Conservation (phyloP, 2,113 vertebrate genomes). For the Perccottus glenii region DNA sequence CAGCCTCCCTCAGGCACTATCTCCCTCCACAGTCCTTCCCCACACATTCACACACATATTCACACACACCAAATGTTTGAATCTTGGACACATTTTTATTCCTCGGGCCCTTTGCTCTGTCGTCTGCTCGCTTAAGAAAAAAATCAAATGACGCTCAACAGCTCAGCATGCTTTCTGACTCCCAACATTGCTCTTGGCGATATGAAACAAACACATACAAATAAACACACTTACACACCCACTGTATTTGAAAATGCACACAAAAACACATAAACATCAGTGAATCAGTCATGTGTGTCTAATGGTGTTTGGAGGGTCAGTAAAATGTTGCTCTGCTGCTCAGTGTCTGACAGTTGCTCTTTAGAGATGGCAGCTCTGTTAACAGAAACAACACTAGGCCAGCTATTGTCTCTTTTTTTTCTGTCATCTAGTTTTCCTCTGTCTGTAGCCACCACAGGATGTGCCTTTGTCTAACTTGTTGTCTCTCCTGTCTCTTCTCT, state of each 20-base stretch:
- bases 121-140: constrained; percentile 30
- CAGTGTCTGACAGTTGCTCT: constrained; percentile 64
- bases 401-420: constrained; percentile 26
- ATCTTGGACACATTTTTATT: constrained; percentile 58
- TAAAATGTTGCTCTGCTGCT: constrained; percentile 6
- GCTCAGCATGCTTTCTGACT: constrained; percentile 34
- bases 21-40: constrained; percentile 15
- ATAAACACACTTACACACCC: constrained; percentile 20
- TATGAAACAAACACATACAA: constrained; percentile 20
- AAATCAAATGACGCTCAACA: constrained; percentile 39
- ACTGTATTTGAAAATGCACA: constrained; percentile 17
- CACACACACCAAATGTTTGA: constrained; percentile 44
- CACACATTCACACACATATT: constrained; percentile 11
- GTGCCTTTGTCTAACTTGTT: constrained; percentile 51
- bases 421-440: constrained; percentile 14
- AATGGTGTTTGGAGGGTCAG: constrained; percentile 62
- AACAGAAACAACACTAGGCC: constrained; percentile 41
- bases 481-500: constrained; percentile 52
- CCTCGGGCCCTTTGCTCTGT: constrained; percentile 60
- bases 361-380: constrained; percentile 47
- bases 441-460: constrained; percentile 35
- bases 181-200: constrained; percentile 29
- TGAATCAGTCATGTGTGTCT: constrained; percentile 60
- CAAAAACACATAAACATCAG: background rate
- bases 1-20: constrained; percentile 52